Evolutionary conservation across 2,113 vertebrate species (phyloP).

Genomic region (Naja naja): DNA sequence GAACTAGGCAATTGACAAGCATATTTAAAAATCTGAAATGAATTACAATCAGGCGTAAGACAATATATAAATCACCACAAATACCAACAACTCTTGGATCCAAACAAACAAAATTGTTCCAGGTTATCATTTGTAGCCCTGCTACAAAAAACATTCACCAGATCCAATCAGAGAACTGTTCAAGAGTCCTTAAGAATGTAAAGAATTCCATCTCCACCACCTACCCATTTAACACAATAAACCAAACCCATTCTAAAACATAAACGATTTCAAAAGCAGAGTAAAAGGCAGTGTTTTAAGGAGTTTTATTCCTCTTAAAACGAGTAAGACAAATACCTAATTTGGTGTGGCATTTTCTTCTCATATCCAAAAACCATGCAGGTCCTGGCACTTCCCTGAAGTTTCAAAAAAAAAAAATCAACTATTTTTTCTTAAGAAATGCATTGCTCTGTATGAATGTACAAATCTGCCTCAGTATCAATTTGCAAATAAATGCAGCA

Average conservation of each 20-base stretch:
- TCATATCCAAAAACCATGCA: background rate
- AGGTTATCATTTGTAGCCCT: background rate
- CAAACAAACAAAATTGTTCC: background rate
- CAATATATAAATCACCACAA: background rate
- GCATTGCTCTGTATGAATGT: background rate
- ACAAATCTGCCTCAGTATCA: background rate
- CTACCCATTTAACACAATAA: background rate
- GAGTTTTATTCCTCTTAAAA: background rate
- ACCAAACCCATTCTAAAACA: background rate
- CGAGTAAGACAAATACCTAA: background rate
- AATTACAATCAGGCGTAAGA: background rate
- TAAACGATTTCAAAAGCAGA: background rate
- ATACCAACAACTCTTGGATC: background rate
- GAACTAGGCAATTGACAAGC: background rate
- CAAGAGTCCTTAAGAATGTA: background rate
- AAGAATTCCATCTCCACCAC: background rate
- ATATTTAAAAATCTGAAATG: background rate
- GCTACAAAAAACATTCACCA: background rate
- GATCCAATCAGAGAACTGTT: background rate
- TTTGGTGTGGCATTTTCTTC: background rate
- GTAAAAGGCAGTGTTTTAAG: background rate
- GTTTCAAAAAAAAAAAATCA: slow-evolving; percentile 1
- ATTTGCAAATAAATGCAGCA: background rate
- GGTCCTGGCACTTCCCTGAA: background rate
- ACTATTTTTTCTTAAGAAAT: background rate